These are phyloP conservation scores for Lethenteron camtschaticum DNA, from an alignment of 2,113 vertebrate genomes.

Conservation along the genomic window DNA sequence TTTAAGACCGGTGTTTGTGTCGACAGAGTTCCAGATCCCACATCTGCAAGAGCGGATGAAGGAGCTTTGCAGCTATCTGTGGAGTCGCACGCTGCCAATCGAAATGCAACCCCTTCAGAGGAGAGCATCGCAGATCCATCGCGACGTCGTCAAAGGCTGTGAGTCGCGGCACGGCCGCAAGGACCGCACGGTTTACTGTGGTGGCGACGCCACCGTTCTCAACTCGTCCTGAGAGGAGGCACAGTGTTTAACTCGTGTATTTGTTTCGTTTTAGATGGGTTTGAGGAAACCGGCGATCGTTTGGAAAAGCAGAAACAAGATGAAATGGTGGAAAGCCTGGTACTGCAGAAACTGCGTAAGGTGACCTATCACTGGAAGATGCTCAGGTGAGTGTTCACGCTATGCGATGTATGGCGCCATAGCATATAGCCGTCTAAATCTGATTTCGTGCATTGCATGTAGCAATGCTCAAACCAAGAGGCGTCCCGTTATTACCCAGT, in stretches of 20 bases:
- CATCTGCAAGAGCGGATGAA: conserved; percentile 18
- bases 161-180: not conserved
- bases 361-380: conserved; percentile 43
- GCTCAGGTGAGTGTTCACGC: conserved; percentile 25
- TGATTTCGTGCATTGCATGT: too few species aligned
- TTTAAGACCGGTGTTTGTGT: too few species aligned
- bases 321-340: conserved; percentile 23
- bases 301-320: conserved; percentile 7
- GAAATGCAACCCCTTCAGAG: conserved; percentile 25
- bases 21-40: too few species aligned
- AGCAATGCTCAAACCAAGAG: too few species aligned
- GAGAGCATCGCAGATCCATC: conserved; percentile 26
- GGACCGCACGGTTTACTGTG: not conserved
- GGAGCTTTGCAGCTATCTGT: conserved; percentile 36
- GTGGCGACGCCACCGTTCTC: conserved; percentile 10
- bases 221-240: conserved; percentile 9
- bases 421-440: too few species aligned
- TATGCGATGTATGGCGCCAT: not conserved
- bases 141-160: not conserved
- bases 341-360: conserved; percentile 32
- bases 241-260: not conserved
- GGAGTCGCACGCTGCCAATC: conserved; percentile 40
- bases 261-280: not conserved
- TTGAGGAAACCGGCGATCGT: conserved; percentile 8
- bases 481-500: too few species aligned